phyloP scores from a whole-genome alignment of 1,140 invertebrate genomes.

The Cataglyphis hispanica region DNA sequence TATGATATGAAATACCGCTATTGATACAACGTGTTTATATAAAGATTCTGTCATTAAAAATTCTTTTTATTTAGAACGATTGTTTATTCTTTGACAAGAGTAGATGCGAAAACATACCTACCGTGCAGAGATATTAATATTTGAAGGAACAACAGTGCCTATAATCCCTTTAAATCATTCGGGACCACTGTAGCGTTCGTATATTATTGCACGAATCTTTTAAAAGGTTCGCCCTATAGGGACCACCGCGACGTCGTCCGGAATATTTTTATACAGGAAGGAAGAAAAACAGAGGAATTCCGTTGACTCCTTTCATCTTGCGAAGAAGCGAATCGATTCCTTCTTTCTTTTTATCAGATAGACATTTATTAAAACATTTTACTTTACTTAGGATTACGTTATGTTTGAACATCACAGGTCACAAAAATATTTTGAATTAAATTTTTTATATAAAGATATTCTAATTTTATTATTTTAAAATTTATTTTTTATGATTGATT shows the following conservation, averaged over 20 bases:
- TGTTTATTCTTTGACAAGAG: not conserved
- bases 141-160: not conserved
- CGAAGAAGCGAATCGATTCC: not conserved
- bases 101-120: not conserved
- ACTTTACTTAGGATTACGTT: not conserved
- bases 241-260: conserved; percentile 71
- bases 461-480: not conserved
- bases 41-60: not conserved
- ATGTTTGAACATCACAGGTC: not conserved
- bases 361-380: conserved; percentile 12
- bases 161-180: conserved; percentile 64
- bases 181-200: conserved; percentile 73
- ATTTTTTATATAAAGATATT: not conserved
- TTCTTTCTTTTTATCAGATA: not conserved
- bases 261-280: conserved; percentile 66
- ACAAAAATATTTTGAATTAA: not conserved
- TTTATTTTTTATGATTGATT: conserved; percentile 15
- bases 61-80: not conserved
- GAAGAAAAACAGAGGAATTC: conserved; percentile 50
- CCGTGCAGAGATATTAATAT: conserved; percentile 65
- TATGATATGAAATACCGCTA: not conserved
- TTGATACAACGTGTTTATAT: not conserved
- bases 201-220: conserved; percentile 66
- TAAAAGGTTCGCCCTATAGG: conserved; percentile 64
- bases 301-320: not conserved